Percentiles rank a stretch among this genome's conserved stretches.
Evolutionary conservation across 2,113 vertebrate species (phyloP).

Genomic region (Osmerus eperlanus): DNA sequence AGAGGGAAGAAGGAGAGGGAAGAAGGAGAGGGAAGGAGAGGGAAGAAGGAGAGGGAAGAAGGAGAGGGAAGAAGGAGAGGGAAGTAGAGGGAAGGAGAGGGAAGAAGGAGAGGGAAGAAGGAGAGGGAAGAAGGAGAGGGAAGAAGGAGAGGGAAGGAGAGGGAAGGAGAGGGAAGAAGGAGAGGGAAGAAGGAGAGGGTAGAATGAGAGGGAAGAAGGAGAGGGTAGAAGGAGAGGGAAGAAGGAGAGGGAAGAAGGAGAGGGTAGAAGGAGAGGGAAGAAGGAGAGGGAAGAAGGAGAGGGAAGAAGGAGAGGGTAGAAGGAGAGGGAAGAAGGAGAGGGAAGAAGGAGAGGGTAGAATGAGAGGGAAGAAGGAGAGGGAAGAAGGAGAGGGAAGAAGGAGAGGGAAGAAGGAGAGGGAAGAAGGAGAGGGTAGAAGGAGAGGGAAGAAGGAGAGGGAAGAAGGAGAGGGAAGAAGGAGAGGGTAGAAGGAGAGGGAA

Average conservation of each 20-base stretch:
- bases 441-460: background rate
- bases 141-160: background rate
- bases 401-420: slow-evolving; percentile 4
- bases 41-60: slow-evolving; percentile 10
- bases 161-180: background rate
- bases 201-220: slow-evolving; percentile 15
- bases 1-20: background rate
- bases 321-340: background rate
- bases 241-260: background rate
- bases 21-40: background rate
- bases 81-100: too few species aligned
- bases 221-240: background rate
- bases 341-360: background rate
- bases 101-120: background rate
- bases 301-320: slow-evolving; percentile 18
- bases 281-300: background rate
- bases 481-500: too few species aligned
- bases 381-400: slow-evolving; percentile 8
- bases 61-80: slow-evolving; percentile 6
- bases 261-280: background rate
- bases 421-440: background rate
- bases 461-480: too few species aligned
- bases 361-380: too few species aligned
- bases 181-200: background rate
- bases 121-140: slow-evolving; percentile 17